Evolutionary conservation across 92 coral and sea anemone species (phyloP), one percentile per base, ranked within the genome.

Genomic region (Phenganax subtilis): DNA sequence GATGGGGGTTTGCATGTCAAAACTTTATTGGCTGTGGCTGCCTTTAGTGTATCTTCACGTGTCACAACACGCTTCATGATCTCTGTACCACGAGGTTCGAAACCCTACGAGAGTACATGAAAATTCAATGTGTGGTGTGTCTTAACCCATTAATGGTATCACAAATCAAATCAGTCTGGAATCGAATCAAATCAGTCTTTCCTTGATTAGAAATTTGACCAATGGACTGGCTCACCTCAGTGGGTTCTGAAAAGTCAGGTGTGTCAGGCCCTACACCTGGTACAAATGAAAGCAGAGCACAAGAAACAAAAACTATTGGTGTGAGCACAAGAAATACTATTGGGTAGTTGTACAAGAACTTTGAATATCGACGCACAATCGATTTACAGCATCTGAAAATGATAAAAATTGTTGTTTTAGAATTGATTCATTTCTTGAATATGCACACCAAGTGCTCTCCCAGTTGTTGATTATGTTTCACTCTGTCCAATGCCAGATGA

Each of bases 61-160:
- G 89, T 87, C 12, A 81, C 81, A 12, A 88, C 51, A 29, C 91
- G 92, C 51, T 90, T 88, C 79, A 93, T 92, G 29, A 90, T 80
- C 10, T 83, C 87, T 7, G 97, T 92, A 0, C 97, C 94, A 60
- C 97, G 91, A 28, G 97, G 94, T 80, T 92, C 97, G 85, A 92
- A 92, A 54, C 97, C 97, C 97, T 92, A 58, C 10, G 67, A 80
- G 71, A 31, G 29, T 53, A 28, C 59, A 17, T 14, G 47, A 55
- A 71, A 25, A 75, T 17, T 75, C 67, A 7, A 14, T 61, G 0
- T 1, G 67, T 37, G 3, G 47, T 37, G 5, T 37, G 47, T 37
- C 47, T 37, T 37, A 37, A 37, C 47, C 47, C 47, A 37, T 37
- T 37, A 37, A 37, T 1, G 47, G 47, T 37, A 37, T 5, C 3